Evolutionary conservation across 2,797 vertebrate species (phyloP).

Genomic region (Petrocephalus sullivani): DNA sequence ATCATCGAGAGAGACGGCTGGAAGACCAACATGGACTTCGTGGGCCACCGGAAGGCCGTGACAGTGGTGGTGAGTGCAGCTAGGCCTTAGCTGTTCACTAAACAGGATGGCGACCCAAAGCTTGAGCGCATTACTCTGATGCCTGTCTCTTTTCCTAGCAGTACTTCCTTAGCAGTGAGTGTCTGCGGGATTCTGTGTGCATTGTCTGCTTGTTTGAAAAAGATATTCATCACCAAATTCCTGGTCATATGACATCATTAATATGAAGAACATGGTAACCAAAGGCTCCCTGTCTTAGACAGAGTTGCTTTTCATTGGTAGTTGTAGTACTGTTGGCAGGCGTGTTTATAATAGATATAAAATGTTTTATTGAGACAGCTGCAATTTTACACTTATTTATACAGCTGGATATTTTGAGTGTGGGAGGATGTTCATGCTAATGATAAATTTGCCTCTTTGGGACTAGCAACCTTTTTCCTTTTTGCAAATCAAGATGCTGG

Average conservation of each 20-base stretch:
- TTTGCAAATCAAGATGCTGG: background rate
- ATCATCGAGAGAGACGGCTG: conserved; percentile 96
- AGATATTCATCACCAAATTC: background rate
- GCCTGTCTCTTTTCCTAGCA: background rate
- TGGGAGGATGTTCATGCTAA: background rate
- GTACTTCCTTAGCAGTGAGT: background rate
- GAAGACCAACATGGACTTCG: conserved; percentile 99
- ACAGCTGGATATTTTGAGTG: background rate
- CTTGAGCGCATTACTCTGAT: background rate
- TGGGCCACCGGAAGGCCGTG: conserved; percentile 94
- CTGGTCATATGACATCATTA: background rate
- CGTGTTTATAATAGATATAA: background rate
- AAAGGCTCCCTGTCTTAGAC: background rate
- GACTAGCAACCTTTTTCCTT: background rate
- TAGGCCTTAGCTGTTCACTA: background rate
- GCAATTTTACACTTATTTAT: background rate
- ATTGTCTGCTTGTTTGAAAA: background rate
- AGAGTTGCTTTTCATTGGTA: background rate
- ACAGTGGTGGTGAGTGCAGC: conserved; percentile 82
- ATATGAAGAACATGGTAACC: background rate
- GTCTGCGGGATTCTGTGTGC: background rate
- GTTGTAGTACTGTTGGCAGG: background rate
- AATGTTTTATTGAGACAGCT: background rate
- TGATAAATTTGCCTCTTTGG: background rate
- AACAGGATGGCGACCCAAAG: background rate